phyloP scores from a whole-genome alignment of 2,113 vertebrate species.

The Pteropus alecto region DNA sequence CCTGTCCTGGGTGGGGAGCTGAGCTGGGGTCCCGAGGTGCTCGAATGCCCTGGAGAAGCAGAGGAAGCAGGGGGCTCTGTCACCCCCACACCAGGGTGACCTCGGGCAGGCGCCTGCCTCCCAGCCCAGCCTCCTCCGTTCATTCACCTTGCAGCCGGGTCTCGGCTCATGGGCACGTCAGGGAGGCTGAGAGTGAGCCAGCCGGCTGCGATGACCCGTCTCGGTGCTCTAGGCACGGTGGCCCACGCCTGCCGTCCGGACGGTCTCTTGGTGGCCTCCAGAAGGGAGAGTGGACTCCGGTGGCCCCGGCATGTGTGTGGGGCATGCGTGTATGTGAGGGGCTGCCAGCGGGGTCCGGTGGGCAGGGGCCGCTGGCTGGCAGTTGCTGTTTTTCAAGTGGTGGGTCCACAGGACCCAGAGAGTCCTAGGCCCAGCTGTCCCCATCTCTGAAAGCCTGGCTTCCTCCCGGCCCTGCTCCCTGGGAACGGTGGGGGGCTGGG shows the following conservation, averaged over 20 bases:
- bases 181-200: accelerated
- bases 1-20: too few relatives aligned
- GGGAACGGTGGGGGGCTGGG: background rate
- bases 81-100: background rate
- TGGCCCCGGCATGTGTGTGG: background rate
- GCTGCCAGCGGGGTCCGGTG: accelerated
- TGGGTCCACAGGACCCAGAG: background rate
- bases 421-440: background rate
- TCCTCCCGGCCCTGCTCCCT: background rate
- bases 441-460: background rate
- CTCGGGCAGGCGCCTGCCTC: too few relatives aligned
- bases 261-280: background rate
- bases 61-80: background rate
- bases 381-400: background rate
- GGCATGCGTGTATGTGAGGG: background rate
- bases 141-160: background rate
- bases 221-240: background rate
- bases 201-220: accelerated
- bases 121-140: background rate
- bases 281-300: accelerated
- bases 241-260: background rate
- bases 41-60: background rate
- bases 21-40: background rate
- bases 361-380: background rate
- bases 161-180: background rate